These are phyloP conservation scores for Apis florea DNA, from an alignment of 1,140 invertebrate genomes.

Conservation along the genomic window DNA sequence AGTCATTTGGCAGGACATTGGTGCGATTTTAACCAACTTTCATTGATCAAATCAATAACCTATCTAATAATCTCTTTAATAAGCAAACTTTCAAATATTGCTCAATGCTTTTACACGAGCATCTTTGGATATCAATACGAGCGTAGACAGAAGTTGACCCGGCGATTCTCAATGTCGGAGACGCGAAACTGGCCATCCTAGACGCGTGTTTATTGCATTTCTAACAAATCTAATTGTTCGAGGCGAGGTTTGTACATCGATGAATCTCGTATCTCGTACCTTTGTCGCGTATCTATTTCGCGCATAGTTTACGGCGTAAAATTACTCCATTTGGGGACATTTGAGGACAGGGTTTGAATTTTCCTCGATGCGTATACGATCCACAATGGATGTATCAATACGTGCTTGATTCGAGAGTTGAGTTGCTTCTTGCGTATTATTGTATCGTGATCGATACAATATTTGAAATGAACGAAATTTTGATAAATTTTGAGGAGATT, in stretches of 20 bases:
- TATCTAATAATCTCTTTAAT: too few relatives aligned
- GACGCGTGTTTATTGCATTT: neutral
- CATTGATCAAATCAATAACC: too few relatives aligned
- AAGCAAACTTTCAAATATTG: too few relatives aligned
- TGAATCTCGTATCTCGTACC: slow-evolving; percentile 18
- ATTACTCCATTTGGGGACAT: slow-evolving; percentile 51
- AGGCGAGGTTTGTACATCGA: slow-evolving; percentile 18
- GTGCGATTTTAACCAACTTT: too few relatives aligned
- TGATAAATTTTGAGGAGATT: too few relatives aligned
- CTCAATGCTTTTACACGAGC: too few relatives aligned
- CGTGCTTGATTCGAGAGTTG: neutral
- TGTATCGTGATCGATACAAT: too few relatives aligned
- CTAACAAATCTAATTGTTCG: slow-evolving; percentile 18
- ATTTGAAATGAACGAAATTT: too few relatives aligned
- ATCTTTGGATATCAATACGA: too few relatives aligned
- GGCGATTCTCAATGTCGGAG: neutral
- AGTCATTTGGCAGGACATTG: too few relatives aligned
- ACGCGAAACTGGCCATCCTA: neutral
- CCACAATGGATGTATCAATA: slow-evolving; percentile 29
- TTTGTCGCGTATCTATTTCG: slow-evolving; percentile 37
- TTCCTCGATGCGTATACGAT: slow-evolving; percentile 51
- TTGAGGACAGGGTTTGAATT: slow-evolving; percentile 50
- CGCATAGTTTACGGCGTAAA: slow-evolving; percentile 49
- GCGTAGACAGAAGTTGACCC: neutral
- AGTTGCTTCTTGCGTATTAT: too few relatives aligned